Evolutionary conservation across 2,797 vertebrate genomes (phyloP), one percentile per base, ranked within the genome.

Genomic region (Diplodus sargus): DNA sequence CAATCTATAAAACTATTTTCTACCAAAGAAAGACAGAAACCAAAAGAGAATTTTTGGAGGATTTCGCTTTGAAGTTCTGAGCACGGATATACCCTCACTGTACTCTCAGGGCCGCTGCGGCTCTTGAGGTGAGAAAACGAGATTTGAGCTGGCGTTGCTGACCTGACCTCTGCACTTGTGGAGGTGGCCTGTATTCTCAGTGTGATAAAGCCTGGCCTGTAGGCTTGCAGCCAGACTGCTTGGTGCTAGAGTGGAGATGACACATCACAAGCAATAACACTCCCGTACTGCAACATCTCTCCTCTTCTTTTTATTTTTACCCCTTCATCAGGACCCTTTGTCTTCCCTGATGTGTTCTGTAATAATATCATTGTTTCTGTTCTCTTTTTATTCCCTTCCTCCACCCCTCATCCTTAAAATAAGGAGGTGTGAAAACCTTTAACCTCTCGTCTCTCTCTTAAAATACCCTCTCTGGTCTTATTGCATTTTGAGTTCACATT

Each of bases 241-340:
- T 23, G 42, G 59, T 88, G 70, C 52, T 60, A 63, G 75, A 87
- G 80, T 76, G 70, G 82, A 87, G 87, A 91, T 84, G 86, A 90
- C 86, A 84, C 76, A 85, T 91, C 87, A 83, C 67, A 83, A 84
- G 73, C 34, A 89, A 85, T 87, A 83, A 82, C 56, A 65, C 76
- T 85, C 74, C 53, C 28, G 57, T 57, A 18, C 64, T 48, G 28
- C 53, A 74, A 48, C 66, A 66, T 72, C 69, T 70, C 71, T 61
- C 28, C 15, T 58, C 49, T 68, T 66, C 30, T 61, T 64, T 25
- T 64, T 42, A 39, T 20, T 53, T 61, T 62, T 14, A 5, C 49
- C 5, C 49, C 61, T 23, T 20, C 13, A 13, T 51, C 12, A 15
- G 51, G 18, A n/a, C 7, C 2, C 3, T 30, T 53, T 22, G 28